Evolutionary conservation across 35 echinoderm and acorn worm species (phyloP).

Genomic region (Diadema setosum): DNA sequence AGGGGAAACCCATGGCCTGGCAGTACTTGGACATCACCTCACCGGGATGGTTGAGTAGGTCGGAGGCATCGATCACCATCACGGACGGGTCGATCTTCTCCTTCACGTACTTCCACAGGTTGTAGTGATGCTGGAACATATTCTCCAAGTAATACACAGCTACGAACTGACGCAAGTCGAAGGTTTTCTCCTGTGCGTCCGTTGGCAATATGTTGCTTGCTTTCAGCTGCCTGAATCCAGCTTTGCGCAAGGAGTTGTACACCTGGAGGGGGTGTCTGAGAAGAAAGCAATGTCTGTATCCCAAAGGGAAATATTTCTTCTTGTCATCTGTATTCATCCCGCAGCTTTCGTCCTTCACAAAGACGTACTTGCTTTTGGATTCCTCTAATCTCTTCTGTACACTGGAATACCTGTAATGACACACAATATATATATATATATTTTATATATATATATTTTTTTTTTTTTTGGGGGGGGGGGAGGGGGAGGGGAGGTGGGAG

Average conservation of each 20-base stretch:
- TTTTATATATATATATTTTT: too few relatives aligned
- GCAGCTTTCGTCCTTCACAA: background rate
- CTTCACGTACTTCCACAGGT: background rate
- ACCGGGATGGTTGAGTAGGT: background rate
- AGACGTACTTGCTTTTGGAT: background rate
- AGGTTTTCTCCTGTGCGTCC: background rate
- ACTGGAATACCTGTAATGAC: background rate
- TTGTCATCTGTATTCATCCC: background rate
- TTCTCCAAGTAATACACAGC: background rate
- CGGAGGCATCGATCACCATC: background rate
- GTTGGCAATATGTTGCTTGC: background rate
- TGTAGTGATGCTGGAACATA: background rate
- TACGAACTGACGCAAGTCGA: background rate
- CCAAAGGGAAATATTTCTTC: background rate
- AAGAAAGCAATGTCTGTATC: background rate
- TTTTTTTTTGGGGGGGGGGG: too few relatives aligned
- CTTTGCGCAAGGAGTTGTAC: background rate
- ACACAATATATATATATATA: too few relatives aligned
- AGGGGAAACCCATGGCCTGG: background rate
- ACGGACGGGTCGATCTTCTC: background rate
- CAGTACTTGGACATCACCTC: background rate
- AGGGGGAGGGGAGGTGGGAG: too few relatives aligned
- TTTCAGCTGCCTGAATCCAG: background rate
- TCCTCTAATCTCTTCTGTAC: background rate
- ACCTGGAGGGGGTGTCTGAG: background rate